A percentile compares a stretch with the other conserved stretches of the same genome.
Conservation (phyloP, 2,797 vertebrate genomes). For the Ceyx erithaca region DNA sequence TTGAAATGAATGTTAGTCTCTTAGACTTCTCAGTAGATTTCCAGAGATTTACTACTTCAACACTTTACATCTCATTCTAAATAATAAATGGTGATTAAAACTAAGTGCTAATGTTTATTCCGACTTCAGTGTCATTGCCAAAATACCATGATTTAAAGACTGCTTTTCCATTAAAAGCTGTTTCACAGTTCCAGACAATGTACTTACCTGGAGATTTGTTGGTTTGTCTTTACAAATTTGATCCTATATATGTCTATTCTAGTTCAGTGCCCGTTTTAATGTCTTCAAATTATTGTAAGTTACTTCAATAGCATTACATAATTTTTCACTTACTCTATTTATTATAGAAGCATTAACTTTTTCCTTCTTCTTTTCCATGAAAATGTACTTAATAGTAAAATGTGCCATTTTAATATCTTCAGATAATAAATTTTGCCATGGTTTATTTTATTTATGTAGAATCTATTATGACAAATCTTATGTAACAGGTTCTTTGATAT, state of each 20-base stretch:
- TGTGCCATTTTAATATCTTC: background rate
- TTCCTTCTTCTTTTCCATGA: background rate
- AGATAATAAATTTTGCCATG: background rate
- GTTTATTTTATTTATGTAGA: background rate
- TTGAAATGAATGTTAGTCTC: background rate
- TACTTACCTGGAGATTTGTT: background rate
- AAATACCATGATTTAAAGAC: background rate
- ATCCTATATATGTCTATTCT: background rate
- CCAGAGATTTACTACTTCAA: background rate
- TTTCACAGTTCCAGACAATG: background rate
- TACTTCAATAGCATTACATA: background rate
- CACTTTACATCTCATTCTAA: background rate
- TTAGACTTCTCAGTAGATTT: conserved; percentile 1
- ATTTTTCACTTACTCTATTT: background rate
- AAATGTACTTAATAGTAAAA: background rate
- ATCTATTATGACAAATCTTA: background rate
- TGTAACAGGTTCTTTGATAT: background rate
- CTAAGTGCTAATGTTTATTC: background rate
- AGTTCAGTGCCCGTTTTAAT: background rate
- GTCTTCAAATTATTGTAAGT: background rate
- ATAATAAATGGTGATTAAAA: conserved; percentile 4
- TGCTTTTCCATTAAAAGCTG: background rate
- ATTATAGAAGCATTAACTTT: background rate
- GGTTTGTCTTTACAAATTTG: background rate
- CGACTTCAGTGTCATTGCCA: background rate